A percentile compares a stretch with the other conserved stretches of the same genome.
phyloP scores from a whole-genome alignment of 1,140 invertebrate genomes.

The Cyrtorhinus lividipennis region DNA sequence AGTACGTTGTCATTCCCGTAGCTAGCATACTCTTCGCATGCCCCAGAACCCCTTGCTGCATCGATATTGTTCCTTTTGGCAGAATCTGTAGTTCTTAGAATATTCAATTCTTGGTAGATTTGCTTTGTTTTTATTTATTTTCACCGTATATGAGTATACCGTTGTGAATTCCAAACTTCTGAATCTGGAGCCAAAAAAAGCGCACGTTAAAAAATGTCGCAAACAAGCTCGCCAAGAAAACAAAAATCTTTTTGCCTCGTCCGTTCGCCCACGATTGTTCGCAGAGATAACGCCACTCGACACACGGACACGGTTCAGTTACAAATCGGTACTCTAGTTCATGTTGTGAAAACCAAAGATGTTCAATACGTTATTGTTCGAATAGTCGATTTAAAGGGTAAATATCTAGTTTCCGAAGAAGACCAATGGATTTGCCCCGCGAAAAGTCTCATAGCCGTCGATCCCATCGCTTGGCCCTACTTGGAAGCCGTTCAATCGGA shows the following conservation, averaged over 20 bases:
- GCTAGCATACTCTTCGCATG: background rate
- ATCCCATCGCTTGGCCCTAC: slow-evolving; percentile 22
- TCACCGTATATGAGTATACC: too few species aligned
- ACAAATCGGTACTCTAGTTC: slow-evolving; percentile 21
- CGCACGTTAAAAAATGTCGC: too few species aligned
- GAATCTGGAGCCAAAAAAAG: too few species aligned
- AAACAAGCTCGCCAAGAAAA: background rate
- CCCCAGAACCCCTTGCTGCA: background rate
- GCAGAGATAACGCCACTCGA: background rate
- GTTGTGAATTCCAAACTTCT: too few species aligned
- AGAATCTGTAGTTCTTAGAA: too few species aligned
- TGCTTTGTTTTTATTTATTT: too few species aligned
- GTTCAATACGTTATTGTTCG: slow-evolving; percentile 18
- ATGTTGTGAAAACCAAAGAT: slow-evolving; percentile 18
- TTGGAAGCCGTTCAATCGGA: slow-evolving; percentile 20
- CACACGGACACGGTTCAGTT: slow-evolving; percentile 1
- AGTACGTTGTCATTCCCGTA: background rate
- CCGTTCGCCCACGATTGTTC: background rate
- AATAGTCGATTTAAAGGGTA: slow-evolving; percentile 19
- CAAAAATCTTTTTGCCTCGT: background rate
- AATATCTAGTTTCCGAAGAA: slow-evolving; percentile 21
- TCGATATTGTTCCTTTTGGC: background rate
- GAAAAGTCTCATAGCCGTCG: slow-evolving; percentile 18
- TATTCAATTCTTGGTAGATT: too few species aligned
- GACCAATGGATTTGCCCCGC: slow-evolving; percentile 21